These are phyloP conservation scores for Tachina grossa DNA, from an alignment of 2,888 invertebrate genomes.

Conservation along the genomic window DNA sequence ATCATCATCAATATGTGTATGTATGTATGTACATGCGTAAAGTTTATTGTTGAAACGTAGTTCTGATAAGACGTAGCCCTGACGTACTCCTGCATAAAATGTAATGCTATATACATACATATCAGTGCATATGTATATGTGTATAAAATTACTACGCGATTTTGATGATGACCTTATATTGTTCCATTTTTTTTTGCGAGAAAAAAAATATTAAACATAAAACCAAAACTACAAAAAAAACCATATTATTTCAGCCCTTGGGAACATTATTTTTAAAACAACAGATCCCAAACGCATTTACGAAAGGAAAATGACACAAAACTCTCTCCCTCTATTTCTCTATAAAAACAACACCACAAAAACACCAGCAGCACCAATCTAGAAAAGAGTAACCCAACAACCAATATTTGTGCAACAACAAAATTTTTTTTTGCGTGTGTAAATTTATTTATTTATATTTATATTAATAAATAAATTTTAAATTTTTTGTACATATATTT, in stretches of 20 bases:
- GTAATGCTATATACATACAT: constrained; percentile 66
- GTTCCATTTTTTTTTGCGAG: constrained; percentile 26
- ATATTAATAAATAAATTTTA: neutral
- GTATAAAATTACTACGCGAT: constrained; percentile 62
- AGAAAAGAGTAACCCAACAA: constrained; percentile 43
- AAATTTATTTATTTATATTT: neutral
- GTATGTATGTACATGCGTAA: constrained; percentile 37
- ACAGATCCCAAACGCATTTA: constrained; percentile 3
- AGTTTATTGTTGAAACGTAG: constrained; percentile 73
- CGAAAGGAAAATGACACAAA: constrained; percentile 37
- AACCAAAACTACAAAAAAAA: constrained; percentile 9
- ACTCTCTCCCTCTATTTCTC: neutral
- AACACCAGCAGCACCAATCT: constrained; percentile 52
- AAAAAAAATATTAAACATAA: neutral
- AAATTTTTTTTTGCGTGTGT: neutral
- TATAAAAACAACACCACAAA: neutral
- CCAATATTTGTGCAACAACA: constrained; percentile 25
- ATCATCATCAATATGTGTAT: constrained; percentile 42
- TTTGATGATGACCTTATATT: constrained; percentile 62
- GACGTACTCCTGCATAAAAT: constrained; percentile 55
- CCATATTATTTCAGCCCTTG: constrained; percentile 19
- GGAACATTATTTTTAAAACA: constrained; percentile 8
- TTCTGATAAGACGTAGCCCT: constrained; percentile 67
- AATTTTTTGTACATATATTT: constrained; percentile 49
- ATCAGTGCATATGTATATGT: constrained; percentile 52